phyloP scores from a whole-genome alignment of 2,888 invertebrate genomes.

The Lithophane leautieri region DNA sequence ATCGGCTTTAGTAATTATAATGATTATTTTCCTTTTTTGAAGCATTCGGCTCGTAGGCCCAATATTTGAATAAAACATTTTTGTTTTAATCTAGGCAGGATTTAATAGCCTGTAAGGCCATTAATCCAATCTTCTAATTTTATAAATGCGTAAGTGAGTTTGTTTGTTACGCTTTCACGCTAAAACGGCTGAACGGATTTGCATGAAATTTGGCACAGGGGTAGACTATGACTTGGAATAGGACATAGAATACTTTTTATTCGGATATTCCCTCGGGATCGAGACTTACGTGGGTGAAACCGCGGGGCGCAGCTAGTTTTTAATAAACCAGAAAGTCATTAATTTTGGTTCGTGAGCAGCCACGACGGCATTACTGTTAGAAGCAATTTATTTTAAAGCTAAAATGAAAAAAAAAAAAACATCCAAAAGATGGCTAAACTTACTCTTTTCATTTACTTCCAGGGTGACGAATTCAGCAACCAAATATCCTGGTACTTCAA shows the following conservation, averaged over 20 bases:
- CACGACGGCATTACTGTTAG: neutral
- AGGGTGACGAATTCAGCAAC: conserved; percentile 91
- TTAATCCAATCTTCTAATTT: neutral
- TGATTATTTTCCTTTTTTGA: neutral
- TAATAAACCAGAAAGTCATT: neutral
- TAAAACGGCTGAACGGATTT: too few relatives aligned
- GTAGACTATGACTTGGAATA: too few relatives aligned
- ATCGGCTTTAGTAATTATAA: too few relatives aligned
- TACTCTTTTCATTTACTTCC: conserved; percentile 32
- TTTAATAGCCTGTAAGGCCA: neutral
- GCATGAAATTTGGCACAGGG: too few relatives aligned
- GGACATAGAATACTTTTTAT: too few relatives aligned
- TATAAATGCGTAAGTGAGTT: too few relatives aligned
- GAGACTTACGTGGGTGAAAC: too few relatives aligned
- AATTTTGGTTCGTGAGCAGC: neutral
- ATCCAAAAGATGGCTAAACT: neutral
- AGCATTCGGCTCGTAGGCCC: neutral
- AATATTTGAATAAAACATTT: neutral
- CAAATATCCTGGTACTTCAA: conserved; percentile 90
- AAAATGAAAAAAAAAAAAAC: neutral
- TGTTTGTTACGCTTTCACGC: too few relatives aligned
- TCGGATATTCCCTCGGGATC: too few relatives aligned
- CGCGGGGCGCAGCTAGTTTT: too few relatives aligned
- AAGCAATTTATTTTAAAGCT: neutral
- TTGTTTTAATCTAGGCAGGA: neutral